Evolutionary conservation across 1,140 invertebrate species (phyloP), one percentile per base, ranked within the genome.

Genomic region (Metopolophium dirhodum): DNA sequence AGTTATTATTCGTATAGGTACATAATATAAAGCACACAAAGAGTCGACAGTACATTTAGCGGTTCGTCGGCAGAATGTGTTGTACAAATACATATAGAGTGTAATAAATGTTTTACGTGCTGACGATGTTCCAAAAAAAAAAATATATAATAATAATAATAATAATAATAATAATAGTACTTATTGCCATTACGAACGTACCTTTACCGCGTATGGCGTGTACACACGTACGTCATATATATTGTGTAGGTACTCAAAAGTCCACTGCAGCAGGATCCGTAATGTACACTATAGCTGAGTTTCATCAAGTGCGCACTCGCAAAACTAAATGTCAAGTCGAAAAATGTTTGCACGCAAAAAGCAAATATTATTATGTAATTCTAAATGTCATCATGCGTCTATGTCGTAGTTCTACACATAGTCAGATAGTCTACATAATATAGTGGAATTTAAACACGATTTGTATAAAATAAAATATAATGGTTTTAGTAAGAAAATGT

Each of bases 321-420:
- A 77, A 77, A 77, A 77, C 61, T 77, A 77, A 77, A 77, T 77
- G 61, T 77, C 61, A 77, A 77, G 61, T 77, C 61, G 61, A 77
- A n/a, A 77, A 77, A 77, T 77, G 61, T 77, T 77, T n/a, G 14
- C 61, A 0, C n/a, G 61, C 18, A 77, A 77, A 77, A 77, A 77
- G 61, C n/a, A 77, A 77, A 77, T n/a, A 77, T 77, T 77, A 77
- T 77, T 18, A 77, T 77, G n/a, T 77, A 35, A 77, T 77, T 77
- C n/a, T 77, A 77, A 77, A 77, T 77, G 61, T 77, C 61, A 26
- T 49, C 61, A 22, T 77, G 14, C 30, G 14, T n/a, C 30, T 77
- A n/a, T 77, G n/a, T n/a, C 61, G 61, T 77, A 77, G 30, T 77
- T 77, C 61, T 18, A 77, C 30, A 18, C n/a, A 77, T 30, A 61